A percentile compares a stretch with the other conserved stretches of the same genome.
Conservation (phyloP, 2,113 vertebrate species). For the Hemiscyllium ocellatum region DNA sequence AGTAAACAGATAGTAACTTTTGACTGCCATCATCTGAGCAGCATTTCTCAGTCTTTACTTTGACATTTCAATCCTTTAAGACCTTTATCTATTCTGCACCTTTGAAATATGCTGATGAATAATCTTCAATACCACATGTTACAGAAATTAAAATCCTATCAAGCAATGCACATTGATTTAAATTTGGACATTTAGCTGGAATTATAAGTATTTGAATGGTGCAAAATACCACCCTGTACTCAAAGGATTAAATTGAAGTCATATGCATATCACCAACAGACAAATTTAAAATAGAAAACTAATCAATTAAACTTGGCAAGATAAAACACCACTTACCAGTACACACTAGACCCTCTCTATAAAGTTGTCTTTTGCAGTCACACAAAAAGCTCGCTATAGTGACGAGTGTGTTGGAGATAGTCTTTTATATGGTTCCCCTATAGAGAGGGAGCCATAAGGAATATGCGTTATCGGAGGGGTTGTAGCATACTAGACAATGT, state of each 20-base stretch:
- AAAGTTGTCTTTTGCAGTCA: constrained; percentile 28
- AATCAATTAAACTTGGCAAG: constrained; percentile 19
- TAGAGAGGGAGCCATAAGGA: constrained; percentile 28
- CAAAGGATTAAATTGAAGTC: constrained; percentile 1
- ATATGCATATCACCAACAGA: constrained; percentile 5
- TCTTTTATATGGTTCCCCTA: constrained; percentile 34
- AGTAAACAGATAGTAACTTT: background rate
- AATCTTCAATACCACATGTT: background rate
- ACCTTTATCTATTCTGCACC: constrained; percentile 12
- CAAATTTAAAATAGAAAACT: background rate
- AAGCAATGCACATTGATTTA: background rate
- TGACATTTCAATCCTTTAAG: constrained; percentile 4
- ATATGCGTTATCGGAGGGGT: constrained; percentile 9
- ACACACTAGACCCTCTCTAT: constrained; percentile 37
- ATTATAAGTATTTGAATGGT: background rate
- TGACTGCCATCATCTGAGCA: background rate
- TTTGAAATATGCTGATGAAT: background rate
- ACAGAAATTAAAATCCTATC: background rate
- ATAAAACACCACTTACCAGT: constrained; percentile 36
- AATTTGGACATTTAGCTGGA: background rate
- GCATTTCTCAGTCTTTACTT: background rate
- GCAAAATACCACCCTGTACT: constrained; percentile 31
- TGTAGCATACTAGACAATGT: constrained; percentile 16
- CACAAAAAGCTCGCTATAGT: constrained; percentile 33
- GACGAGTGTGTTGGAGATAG: constrained; percentile 31